These are phyloP conservation scores for Baccha elongata DNA, from an alignment of 2,888 invertebrate genomes.

Conservation along the genomic window DNA sequence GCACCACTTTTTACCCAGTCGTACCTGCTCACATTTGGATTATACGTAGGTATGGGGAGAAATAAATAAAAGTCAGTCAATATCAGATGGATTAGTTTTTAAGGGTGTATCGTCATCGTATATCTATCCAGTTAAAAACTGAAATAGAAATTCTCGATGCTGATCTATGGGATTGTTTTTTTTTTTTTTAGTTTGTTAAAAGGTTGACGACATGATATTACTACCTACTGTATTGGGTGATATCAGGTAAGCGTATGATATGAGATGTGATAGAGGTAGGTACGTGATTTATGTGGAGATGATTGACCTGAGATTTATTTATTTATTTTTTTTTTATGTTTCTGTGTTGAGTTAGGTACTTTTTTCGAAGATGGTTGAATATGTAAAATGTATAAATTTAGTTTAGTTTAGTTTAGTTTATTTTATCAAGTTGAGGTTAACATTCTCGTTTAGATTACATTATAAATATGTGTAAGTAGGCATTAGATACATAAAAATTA, in stretches of 20 bases:
- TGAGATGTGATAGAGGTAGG: neutral
- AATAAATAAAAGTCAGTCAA: conserved; percentile 62
- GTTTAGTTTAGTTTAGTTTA: too few relatives aligned
- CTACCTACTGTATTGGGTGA: too few relatives aligned
- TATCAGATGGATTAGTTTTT: conserved; percentile 71
- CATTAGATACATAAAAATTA: too few relatives aligned
- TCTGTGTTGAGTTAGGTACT: neutral
- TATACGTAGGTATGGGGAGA: conserved; percentile 58
- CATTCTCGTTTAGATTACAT: too few relatives aligned
- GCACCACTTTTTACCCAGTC: neutral
- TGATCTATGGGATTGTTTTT: conserved; percentile 20
- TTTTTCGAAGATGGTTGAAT: neutral
- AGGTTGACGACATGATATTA: conserved; percentile 15
- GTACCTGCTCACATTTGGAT: conserved; percentile 41
- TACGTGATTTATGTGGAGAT: conserved; percentile 2
- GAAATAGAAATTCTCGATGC: conserved; percentile 47
- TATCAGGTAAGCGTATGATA: neutral
- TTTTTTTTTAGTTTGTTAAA: conserved; percentile 5
- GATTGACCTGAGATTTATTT: conserved; percentile 45
- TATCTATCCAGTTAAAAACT: conserved; percentile 47
- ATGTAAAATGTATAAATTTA: neutral
- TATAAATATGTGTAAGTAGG: too few relatives aligned
- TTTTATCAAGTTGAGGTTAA: too few relatives aligned
- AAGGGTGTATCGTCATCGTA: conserved; percentile 1
- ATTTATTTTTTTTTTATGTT: neutral